Evolutionary conservation across 2,797 vertebrate genomes (phyloP), one percentile per base, ranked within the genome.

Genomic region (Squalus acanthias): DNA sequence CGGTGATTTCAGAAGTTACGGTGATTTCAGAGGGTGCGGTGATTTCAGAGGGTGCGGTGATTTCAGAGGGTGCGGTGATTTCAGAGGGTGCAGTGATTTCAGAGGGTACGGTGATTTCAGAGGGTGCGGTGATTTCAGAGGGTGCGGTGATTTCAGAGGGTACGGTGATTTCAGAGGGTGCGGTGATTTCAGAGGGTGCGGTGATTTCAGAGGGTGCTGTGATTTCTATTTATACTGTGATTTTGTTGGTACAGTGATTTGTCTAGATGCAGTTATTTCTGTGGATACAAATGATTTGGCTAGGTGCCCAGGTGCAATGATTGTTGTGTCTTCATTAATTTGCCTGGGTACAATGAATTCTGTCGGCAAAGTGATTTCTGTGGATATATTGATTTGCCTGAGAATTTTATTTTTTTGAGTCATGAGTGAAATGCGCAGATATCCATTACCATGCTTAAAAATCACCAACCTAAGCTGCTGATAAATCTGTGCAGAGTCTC

Each of bases 351-450:
- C 65, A 93, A 65, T 39, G 91, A 69, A 93, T 69, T 93, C 65
- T 93, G 63, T n/a, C 24, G 65, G 20, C 91, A 46, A 69, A 93
- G 65, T 69, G 63, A 93, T 46, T 50, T 69, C 63, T 93, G 91
- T 22, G 15, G n/a, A 69, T 93, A 93, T 63, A 93, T 69, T 93
- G 91, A 69, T 93, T 67, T 46, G 8, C 65, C 65, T 39, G 91
- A 67, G 65, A 93, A 39, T 93, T 93, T 93, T 69, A 69, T 93
- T 46, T 69, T 69, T 93, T 93, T 46, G n/a, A 93, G 91, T 39
- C 22, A 4, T 69, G 65, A 22, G 65, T 93, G 63, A 93, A 20
- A 65, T 24, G 91, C 91, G 0, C 63, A 46, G 91, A 69, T 69
- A 93, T 69, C 65, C 39, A 93, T 93, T 46, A 67, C 8, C 17